Conservation (phyloP, 2,888 invertebrate species). For the Aromia moschata region DNA sequence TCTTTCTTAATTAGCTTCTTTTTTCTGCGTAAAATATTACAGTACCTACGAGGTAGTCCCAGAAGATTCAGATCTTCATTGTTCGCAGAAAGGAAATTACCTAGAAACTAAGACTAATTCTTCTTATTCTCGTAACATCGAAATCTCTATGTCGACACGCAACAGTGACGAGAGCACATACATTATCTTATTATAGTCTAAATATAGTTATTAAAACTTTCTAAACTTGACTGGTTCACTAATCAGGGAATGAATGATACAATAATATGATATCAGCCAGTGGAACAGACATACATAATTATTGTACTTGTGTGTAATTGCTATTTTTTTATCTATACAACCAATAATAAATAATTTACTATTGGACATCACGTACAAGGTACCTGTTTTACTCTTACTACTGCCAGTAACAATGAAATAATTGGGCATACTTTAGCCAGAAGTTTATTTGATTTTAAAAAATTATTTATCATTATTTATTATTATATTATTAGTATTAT, state of each 20-base stretch:
- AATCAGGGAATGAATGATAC: conserved; percentile 2
- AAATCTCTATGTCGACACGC: conserved; percentile 1
- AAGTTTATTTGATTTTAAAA: too few relatives aligned
- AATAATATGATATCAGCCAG: background rate
- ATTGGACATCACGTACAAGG: background rate
- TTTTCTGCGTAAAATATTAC: too few relatives aligned
- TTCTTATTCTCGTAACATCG: background rate
- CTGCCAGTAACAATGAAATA: too few relatives aligned
- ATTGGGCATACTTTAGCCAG: too few relatives aligned
- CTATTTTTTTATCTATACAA: background rate
- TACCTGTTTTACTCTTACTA: too few relatives aligned
- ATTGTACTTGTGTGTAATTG: background rate
- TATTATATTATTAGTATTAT: too few relatives aligned
- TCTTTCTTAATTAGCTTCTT: too few relatives aligned
- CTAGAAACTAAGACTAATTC: too few relatives aligned
- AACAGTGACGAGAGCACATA: background rate
- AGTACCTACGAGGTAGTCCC: too few relatives aligned
- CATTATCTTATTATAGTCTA: background rate
- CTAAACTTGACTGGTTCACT: background rate
- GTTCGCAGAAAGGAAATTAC: too few relatives aligned
- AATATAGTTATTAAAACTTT: conserved; percentile 11
- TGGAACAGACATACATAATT: background rate
- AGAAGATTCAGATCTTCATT: too few relatives aligned
- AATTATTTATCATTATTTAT: too few relatives aligned
- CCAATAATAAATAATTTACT: background rate